Conservation (phyloP, 2,888 invertebrate species). For the Dorcus hopei region DNA sequence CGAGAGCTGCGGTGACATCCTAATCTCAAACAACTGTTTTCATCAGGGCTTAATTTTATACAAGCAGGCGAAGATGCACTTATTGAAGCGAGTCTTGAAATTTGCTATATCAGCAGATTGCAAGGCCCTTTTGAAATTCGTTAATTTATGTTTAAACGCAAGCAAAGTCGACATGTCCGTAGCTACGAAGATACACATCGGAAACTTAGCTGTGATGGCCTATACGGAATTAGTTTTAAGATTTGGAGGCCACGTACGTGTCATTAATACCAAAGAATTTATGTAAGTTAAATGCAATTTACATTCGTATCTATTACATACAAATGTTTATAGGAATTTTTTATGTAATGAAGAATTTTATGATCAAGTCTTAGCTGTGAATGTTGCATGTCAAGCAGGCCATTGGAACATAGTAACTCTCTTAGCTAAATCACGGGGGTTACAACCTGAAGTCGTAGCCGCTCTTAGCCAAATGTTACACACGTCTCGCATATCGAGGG, state of each 20-base stretch:
- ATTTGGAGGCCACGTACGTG: slow-evolving; percentile 42
- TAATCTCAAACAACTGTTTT: slow-evolving; percentile 70
- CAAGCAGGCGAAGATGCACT: slow-evolving; percentile 57
- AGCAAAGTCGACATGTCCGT: slow-evolving; percentile 57
- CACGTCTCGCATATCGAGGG: slow-evolving; percentile 37
- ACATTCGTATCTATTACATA: not conserved
- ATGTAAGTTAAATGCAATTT: slow-evolving; percentile 50
- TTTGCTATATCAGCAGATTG: slow-evolving; percentile 62
- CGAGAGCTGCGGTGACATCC: slow-evolving; percentile 78
- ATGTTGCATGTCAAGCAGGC: slow-evolving; percentile 61
- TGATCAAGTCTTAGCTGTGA: slow-evolving; percentile 62
- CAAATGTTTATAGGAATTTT: slow-evolving; percentile 50
- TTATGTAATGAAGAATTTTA: slow-evolving; percentile 61
- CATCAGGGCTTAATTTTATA: slow-evolving; percentile 77
- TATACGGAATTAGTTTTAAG: slow-evolving; percentile 57
- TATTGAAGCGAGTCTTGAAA: slow-evolving; percentile 60
- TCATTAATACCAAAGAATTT: slow-evolving; percentile 50
- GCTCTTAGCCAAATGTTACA: slow-evolving; percentile 54
- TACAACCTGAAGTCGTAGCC: slow-evolving; percentile 57
- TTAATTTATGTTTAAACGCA: slow-evolving; percentile 55
- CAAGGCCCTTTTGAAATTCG: slow-evolving; percentile 58
- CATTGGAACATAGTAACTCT: slow-evolving; percentile 57
- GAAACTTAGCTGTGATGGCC: slow-evolving; percentile 64
- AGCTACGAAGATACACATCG: slow-evolving; percentile 61
- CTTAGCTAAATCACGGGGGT: slow-evolving; percentile 52